Conservation (phyloP, 2,797 vertebrate species). For the Leucoraja ocellata region DNA sequence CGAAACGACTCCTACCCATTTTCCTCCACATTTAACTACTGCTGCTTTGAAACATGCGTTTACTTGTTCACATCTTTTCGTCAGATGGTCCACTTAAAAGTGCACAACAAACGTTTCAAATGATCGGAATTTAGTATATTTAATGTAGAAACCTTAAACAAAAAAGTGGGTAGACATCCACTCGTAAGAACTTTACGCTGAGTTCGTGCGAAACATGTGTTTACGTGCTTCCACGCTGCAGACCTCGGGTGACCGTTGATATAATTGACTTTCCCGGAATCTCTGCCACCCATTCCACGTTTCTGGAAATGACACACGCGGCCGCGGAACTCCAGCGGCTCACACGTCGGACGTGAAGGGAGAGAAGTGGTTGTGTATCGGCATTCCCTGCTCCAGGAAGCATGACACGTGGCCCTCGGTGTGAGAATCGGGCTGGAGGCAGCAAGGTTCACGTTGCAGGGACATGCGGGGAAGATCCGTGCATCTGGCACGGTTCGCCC, state of each 20-base stretch:
- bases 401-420: neutral
- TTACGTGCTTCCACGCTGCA: neutral
- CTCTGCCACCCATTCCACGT: neutral
- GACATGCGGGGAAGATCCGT: neutral
- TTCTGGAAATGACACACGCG: slow-evolving; percentile 26
- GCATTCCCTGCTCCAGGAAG: neutral
- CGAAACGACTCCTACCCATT: no score
- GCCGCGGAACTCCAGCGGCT: neutral
- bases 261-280: slow-evolving; percentile 9
- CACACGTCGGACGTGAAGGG: neutral
- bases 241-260: neutral
- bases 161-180: neutral
- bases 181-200: neutral
- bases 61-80: neutral
- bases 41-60: no score
- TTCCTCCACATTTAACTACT: no score
- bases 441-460: neutral
- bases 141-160: neutral
- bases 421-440: neutral
- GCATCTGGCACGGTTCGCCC: neutral
- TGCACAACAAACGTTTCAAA: neutral
- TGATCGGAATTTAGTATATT: neutral
- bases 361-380: neutral
- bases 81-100: no score
- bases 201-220: neutral